phyloP scores from a whole-genome alignment of 2,888 invertebrate species.

The Apeira syringaria region DNA sequence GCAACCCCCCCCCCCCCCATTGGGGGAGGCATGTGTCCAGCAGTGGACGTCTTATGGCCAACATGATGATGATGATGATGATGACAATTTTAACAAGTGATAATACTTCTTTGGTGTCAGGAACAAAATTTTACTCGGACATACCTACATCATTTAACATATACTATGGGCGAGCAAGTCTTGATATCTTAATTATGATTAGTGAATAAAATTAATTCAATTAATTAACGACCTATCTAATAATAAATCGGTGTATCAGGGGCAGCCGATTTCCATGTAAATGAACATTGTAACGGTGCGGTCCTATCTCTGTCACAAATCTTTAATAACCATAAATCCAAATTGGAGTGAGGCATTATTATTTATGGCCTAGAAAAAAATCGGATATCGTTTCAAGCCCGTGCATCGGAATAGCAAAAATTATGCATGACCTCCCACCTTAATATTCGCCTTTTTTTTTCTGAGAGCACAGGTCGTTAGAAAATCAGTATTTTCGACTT shows the following conservation, averaged over 20 bases:
- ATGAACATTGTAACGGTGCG: slow-evolving; percentile 68
- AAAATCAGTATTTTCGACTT: background rate
- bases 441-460: background rate
- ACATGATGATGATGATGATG: too few species aligned
- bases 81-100: too few species aligned
- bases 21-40: too few species aligned
- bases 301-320: slow-evolving; percentile 60
- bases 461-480: background rate
- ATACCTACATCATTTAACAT: too few species aligned
- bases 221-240: slow-evolving; percentile 20
- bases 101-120: too few species aligned
- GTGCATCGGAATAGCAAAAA: slow-evolving; percentile 22
- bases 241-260: slow-evolving; percentile 40
- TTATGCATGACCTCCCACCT: slow-evolving; percentile 13
- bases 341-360: slow-evolving; percentile 61
- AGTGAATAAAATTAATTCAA: slow-evolving; percentile 17
- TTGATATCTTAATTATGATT: too few species aligned
- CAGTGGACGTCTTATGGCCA: too few species aligned
- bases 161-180: too few species aligned
- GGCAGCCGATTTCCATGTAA: slow-evolving; percentile 70
- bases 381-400: slow-evolving; percentile 38
- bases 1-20: too few species aligned
- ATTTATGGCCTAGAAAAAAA: slow-evolving; percentile 65
- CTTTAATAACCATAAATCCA: slow-evolving; percentile 81
- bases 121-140: too few species aligned